Base-by-base conservation (phyloP, 2,113 vertebrate genomes). In the Corythoichthys haematopterus region DNA sequence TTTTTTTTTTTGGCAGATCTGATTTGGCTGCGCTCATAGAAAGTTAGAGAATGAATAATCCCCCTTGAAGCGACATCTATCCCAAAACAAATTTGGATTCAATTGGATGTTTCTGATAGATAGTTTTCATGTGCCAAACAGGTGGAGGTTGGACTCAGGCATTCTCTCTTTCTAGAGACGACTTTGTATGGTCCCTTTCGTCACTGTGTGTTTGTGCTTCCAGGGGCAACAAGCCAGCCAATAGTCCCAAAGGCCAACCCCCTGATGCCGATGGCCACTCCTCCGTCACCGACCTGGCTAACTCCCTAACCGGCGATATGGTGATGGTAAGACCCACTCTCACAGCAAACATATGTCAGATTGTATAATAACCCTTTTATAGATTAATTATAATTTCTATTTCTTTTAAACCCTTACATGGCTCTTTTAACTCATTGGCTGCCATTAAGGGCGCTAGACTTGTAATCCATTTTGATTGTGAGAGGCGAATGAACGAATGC, bases 221-320 rank as follows among this genome's bases (percentile, higher is more conserved):
- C 1, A 84, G 94, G 67, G 91, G 91, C 11, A 93, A 93, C 85
- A 98, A 97, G 86, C 92, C 92, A 0, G 95, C 88, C 16, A 91
- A 94, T 37, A 91, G 95, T 0, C 93, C 93, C 86, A 94, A 8
- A 91, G 94, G 88, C 90, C 93, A 93, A 0, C 94, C 93, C 0
- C 94, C 94, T 0, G 95, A 98, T 72, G 94, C 94, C 0, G 96
- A 98, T 57, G 92, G 95, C 0, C 95, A 87, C 64, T 97, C 97
- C 68, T 98, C 97, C 0, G 95, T 98, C 63, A 95, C 97, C 0
- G 96, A 98, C 85, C 92, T 99, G 58, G 96, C 94, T 83, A 99
- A 99, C 88, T 98, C 97, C 57, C 92, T 99, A 78, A 99, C 96
- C 79, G 98, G 96, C 64, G 97, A 98, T 91, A 97, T 98, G 97